A percentile compares a stretch with the other conserved stretches of the same genome.
Evolutionary conservation across 64 coral and sea anemone species (phyloP).

Genomic region (Actinia equina): DNA sequence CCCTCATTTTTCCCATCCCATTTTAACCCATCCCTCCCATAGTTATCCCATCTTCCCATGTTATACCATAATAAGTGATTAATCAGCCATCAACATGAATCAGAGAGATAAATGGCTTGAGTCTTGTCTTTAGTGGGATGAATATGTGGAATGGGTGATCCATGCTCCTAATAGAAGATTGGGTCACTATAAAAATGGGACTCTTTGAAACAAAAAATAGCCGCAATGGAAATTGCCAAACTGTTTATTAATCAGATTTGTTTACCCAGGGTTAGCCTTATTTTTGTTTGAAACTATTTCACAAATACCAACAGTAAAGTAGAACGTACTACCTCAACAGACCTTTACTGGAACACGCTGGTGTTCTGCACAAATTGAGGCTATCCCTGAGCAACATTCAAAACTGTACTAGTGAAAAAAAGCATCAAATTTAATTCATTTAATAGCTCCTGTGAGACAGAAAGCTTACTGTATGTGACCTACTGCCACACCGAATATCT

Average conservation of each 20-base stretch:
- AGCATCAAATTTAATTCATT: no score
- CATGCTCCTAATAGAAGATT: no score
- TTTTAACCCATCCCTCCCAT: not conserved
- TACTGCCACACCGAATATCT: not conserved
- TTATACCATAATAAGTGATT: not conserved
- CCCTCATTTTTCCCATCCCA: not conserved
- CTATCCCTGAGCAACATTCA: no score
- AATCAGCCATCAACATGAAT: not conserved
- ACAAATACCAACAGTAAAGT: not conserved
- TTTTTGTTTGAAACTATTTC: not conserved
- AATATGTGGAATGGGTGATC: not conserved
- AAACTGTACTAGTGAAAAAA: no score
- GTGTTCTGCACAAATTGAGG: no score
- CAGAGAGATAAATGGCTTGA: not conserved
- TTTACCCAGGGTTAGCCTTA: no score
- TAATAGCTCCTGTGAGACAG: not conserved
- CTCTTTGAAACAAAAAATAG: no score
- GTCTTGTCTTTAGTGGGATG: no score
- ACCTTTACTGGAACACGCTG: no score
- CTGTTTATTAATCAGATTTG: no score
- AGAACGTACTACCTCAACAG: not conserved
- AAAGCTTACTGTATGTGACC: not conserved
- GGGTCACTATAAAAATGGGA: no score
- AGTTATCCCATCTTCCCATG: not conserved
- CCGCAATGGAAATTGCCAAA: no score